Percentiles rank a stretch among this genome's conserved stretches.
Evolutionary conservation across 2,797 vertebrate genomes (phyloP).

Genomic region (Cryptoprocta ferox): DNA sequence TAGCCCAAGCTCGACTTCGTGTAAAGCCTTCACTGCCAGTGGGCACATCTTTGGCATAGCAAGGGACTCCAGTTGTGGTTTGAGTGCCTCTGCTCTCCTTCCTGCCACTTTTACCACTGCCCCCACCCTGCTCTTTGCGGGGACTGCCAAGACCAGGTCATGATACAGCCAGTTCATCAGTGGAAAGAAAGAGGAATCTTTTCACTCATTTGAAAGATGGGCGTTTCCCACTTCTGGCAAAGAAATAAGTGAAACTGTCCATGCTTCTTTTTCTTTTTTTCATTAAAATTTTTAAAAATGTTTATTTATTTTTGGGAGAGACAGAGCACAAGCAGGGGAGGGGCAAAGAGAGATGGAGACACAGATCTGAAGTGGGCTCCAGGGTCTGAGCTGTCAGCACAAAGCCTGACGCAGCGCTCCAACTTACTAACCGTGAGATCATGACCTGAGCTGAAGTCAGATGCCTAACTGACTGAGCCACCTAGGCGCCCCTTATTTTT

Average conservation of each 20-base stretch:
- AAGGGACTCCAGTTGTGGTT: background rate
- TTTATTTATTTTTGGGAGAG: no score
- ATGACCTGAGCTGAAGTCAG: no score
- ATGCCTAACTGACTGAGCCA: no score
- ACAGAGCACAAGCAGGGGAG: no score
- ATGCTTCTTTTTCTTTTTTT: background rate
- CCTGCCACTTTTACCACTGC: background rate
- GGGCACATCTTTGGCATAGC: background rate
- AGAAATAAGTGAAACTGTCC: background rate
- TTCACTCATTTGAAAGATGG: background rate
- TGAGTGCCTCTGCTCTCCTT: background rate
- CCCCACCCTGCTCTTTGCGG: background rate
- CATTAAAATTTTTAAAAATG: no score
- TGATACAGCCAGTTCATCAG: background rate
- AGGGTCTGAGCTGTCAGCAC: no score
- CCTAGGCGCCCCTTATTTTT: background rate
- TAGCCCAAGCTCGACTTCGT: background rate
- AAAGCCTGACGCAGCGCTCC: no score
- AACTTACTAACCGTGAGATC: no score
- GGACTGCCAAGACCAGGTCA: background rate
- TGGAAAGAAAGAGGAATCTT: background rate
- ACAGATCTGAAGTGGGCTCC: no score
- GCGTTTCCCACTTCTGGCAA: background rate
- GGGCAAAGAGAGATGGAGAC: no score
- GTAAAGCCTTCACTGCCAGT: constrained; percentile 47